Evolutionary conservation across 2,888 invertebrate genomes (phyloP).

Genomic region (Dione juno): DNA sequence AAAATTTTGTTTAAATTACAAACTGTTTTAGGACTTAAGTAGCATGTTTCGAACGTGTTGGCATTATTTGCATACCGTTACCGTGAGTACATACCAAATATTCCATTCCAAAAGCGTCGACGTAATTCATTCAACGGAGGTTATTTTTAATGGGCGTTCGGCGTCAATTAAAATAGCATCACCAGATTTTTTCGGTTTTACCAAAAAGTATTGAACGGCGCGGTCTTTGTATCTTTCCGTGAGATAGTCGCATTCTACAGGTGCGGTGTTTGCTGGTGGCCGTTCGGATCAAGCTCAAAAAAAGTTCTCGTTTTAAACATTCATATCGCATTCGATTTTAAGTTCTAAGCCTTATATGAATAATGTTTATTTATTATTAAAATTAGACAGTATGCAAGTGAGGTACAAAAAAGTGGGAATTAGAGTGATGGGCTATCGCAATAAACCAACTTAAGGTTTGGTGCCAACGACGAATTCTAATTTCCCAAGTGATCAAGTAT

Average conservation of each 20-base stretch:
- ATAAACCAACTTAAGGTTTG: slow-evolving; percentile 32
- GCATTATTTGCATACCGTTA: slow-evolving; percentile 70
- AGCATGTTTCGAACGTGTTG: slow-evolving; percentile 33
- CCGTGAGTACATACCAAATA: slow-evolving; percentile 60
- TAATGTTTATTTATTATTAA: slow-evolving; percentile 24
- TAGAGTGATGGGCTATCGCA: slow-evolving; percentile 56
- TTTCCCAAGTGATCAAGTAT: slow-evolving; percentile 21
- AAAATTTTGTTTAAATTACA: slow-evolving; percentile 2
- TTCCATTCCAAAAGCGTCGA: slow-evolving; percentile 69
- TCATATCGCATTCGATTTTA: slow-evolving; percentile 46
- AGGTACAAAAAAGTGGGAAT: slow-evolving; percentile 56
- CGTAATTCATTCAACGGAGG: slow-evolving; percentile 69
- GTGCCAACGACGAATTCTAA: slow-evolving; percentile 33
- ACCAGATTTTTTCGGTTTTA: slow-evolving; percentile 58
- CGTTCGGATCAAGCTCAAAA: slow-evolving; percentile 63
- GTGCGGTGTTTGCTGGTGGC: slow-evolving; percentile 75
- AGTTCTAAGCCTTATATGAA: slow-evolving; percentile 50
- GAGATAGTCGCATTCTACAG: slow-evolving; percentile 78
- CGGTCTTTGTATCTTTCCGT: slow-evolving; percentile 75
- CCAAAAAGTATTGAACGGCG: slow-evolving; percentile 66
- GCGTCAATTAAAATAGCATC: slow-evolving; percentile 80
- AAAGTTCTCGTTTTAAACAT: slow-evolving; percentile 31
- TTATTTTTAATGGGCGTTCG: slow-evolving; percentile 65
- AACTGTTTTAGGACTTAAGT: neutral
- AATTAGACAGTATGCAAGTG: slow-evolving; percentile 6